Evolutionary conservation across 2,888 invertebrate genomes (phyloP).

Genomic region (Himalopsyche anomala): DNA sequence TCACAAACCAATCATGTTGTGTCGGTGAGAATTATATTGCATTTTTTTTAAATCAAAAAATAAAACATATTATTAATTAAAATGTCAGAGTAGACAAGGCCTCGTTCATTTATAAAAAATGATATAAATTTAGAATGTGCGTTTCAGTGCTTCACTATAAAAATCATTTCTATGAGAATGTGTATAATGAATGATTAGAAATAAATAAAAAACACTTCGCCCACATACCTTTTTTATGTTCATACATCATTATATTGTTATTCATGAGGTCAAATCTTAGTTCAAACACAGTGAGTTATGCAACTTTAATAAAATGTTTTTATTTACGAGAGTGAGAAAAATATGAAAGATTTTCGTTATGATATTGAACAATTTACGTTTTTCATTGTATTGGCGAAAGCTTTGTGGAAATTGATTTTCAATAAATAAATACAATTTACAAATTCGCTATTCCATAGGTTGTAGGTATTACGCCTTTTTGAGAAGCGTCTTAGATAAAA

Average conservation of each 20-base stretch:
- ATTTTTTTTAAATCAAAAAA: too few species aligned
- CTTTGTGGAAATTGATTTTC: too few species aligned
- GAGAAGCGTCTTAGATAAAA: too few species aligned
- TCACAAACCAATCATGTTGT: too few species aligned
- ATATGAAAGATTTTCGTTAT: too few species aligned
- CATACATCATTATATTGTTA: constrained; percentile 9
- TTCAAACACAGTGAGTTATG: constrained; percentile 16
- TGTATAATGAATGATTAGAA: background rate
- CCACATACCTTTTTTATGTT: background rate
- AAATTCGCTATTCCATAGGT: too few species aligned
- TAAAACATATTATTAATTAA: background rate
- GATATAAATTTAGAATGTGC: too few species aligned
- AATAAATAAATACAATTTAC: too few species aligned
- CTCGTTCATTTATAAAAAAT: background rate
- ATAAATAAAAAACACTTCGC: background rate
- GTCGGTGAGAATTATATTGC: too few species aligned
- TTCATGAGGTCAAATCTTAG: constrained; percentile 13
- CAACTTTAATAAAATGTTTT: background rate
- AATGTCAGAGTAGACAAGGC: constrained; percentile 5
- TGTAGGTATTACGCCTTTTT: too few species aligned
- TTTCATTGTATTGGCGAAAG: too few species aligned
- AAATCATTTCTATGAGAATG: background rate
- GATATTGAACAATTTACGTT: too few species aligned
- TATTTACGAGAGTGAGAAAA: background rate
- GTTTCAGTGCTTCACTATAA: background rate